Evolutionary conservation across 2,113 vertebrate species (phyloP).

Genomic region (Xiphorhynchus elegans): DNA sequence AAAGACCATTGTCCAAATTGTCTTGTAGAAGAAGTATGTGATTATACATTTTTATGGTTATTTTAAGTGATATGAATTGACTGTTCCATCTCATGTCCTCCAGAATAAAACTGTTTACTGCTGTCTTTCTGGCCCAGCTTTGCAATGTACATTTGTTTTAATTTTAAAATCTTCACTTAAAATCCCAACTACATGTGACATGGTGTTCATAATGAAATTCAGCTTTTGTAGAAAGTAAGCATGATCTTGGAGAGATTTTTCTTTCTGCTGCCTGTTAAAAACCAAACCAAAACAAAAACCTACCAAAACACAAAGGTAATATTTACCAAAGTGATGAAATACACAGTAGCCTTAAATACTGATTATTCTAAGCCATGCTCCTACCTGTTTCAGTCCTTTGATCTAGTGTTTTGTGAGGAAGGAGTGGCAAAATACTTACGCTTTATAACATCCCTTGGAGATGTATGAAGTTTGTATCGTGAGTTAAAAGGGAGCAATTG

Average conservation of each 20-base stretch:
- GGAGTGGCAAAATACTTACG: neutral
- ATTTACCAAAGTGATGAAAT: neutral
- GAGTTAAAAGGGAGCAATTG: neutral
- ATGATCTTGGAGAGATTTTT: neutral
- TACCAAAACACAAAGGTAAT: neutral
- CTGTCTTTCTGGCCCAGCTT: neutral
- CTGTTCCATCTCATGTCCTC: neutral
- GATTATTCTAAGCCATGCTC: neutral
- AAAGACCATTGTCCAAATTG: neutral
- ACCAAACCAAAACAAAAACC: neutral
- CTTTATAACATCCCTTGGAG: neutral
- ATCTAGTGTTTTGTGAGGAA: neutral
- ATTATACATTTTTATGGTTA: neutral
- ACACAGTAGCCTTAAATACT: rapidly evolving
- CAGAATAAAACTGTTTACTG: neutral
- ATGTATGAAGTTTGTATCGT: rapidly evolving
- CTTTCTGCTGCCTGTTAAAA: neutral
- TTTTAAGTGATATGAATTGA: neutral
- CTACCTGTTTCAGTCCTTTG: neutral
- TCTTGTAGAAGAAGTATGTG: neutral
- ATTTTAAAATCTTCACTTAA: neutral
- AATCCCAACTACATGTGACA: rapidly evolving
- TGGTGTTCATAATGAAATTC: neutral
- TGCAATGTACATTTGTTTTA: neutral
- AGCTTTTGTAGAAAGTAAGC: neutral